Percentiles rank a stretch among this genome's conserved stretches.
These are phyloP conservation scores for Drosophila meridionalis DNA, from an alignment of 2,888 invertebrate species.

Conservation along the genomic window DNA sequence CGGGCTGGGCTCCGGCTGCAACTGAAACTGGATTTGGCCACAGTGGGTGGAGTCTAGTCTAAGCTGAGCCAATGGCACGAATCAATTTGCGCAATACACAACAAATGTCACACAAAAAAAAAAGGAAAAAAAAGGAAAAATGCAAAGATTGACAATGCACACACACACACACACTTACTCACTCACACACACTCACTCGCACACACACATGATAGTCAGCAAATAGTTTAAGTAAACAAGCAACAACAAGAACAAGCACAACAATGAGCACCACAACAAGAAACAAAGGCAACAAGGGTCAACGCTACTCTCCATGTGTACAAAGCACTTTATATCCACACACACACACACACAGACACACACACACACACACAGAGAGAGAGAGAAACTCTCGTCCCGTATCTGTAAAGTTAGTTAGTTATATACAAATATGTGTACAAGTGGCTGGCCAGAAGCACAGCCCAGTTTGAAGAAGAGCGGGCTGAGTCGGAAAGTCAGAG, in stretches of 20 bases:
- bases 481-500: slow-evolving; percentile 20
- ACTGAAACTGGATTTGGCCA: neutral
- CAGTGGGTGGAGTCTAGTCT: slow-evolving; percentile 5
- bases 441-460: slow-evolving; percentile 43
- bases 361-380: slow-evolving; percentile 5
- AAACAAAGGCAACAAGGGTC: slow-evolving; percentile 51
- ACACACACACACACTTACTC: neutral
- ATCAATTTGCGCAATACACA: slow-evolving; percentile 53
- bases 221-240: slow-evolving; percentile 73
- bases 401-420: slow-evolving; percentile 62
- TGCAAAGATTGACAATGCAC: slow-evolving; percentile 23
- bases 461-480: slow-evolving; percentile 1
- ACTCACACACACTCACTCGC: neutral
- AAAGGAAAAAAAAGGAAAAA: slow-evolving; percentile 28
- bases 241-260: slow-evolving; percentile 25
- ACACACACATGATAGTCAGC: slow-evolving; percentile 35
- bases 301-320: slow-evolving; percentile 62
- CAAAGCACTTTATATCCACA: slow-evolving; percentile 56
- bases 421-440: slow-evolving; percentile 73
- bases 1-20: slow-evolving; percentile 4
- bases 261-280: slow-evolving; percentile 23
- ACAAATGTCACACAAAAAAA: slow-evolving; percentile 39
- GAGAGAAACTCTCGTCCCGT: slow-evolving; percentile 5
- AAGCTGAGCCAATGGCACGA: slow-evolving; percentile 37
- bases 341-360: slow-evolving; percentile 10